Conservation (phyloP, 2,797 vertebrate genomes). For the Halcyon leucocephala region DNA sequence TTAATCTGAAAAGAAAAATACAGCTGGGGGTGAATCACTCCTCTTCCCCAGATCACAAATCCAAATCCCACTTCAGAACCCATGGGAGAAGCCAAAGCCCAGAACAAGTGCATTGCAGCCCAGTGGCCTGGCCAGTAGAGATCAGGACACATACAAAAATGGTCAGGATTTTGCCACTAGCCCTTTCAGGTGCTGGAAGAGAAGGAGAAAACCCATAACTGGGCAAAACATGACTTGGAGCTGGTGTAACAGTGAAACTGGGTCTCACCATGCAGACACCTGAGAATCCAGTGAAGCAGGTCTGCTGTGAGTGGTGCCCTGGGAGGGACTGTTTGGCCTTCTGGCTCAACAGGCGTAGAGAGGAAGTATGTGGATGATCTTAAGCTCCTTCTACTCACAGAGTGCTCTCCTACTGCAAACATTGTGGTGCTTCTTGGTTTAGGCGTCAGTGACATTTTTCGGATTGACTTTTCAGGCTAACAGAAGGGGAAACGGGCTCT, state of each 20-base stretch:
- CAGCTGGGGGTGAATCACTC: background rate
- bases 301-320: background rate
- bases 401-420: background rate
- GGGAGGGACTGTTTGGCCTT: background rate
- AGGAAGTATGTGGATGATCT: background rate
- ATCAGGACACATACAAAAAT: background rate
- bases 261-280: background rate
- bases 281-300: background rate
- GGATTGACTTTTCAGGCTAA: background rate
- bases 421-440: background rate
- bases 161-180: background rate
- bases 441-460: background rate
- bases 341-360: background rate
- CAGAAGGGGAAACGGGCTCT: background rate
- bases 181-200: background rate
- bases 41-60: background rate
- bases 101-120: fast-evolving
- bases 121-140: background rate
- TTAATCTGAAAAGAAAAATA: background rate
- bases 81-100: background rate
- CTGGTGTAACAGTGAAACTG: background rate
- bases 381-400: background rate
- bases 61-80: background rate
- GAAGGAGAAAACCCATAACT: background rate
- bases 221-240: background rate